Conservation (phyloP, 2,888 invertebrate species). For the Entomobrya proxima region DNA sequence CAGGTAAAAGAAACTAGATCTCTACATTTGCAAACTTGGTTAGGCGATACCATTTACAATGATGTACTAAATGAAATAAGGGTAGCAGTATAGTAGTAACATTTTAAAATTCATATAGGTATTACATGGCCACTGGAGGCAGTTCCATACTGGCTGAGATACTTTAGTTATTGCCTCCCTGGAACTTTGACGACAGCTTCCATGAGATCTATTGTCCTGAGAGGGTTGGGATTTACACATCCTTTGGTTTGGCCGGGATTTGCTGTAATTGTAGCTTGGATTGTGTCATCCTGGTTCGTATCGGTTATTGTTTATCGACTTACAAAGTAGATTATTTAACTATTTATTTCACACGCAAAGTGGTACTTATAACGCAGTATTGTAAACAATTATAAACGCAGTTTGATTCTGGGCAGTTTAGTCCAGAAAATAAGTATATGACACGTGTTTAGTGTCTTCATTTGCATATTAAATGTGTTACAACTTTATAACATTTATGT, state of each 20-base stretch:
- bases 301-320: slow-evolving; percentile 49
- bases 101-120: slow-evolving; percentile 81
- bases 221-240: slow-evolving; percentile 73
- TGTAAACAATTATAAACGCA: not conserved
- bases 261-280: slow-evolving; percentile 36
- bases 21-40: not conserved
- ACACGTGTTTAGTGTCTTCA: slow-evolving; percentile 20
- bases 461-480: not conserved
- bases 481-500: no score
- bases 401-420: not conserved
- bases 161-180: slow-evolving; percentile 77
- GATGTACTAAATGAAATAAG: no score
- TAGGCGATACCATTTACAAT: not conserved
- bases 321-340: slow-evolving; percentile 19
- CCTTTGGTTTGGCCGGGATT: slow-evolving; percentile 62
- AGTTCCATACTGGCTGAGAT: slow-evolving; percentile 89
- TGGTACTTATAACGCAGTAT: not conserved
- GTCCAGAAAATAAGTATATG: not conserved
- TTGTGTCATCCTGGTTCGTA: slow-evolving; percentile 57
- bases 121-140: slow-evolving; percentile 98
- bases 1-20: slow-evolving; percentile 13
- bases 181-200: slow-evolving; percentile 78
- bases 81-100: no score
- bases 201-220: slow-evolving; percentile 77
- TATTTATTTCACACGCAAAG: not conserved